Percentiles rank a stretch among this genome's conserved stretches.
Conservation (phyloP, 1,140 invertebrate species). For the Drosophila mayri region DNA sequence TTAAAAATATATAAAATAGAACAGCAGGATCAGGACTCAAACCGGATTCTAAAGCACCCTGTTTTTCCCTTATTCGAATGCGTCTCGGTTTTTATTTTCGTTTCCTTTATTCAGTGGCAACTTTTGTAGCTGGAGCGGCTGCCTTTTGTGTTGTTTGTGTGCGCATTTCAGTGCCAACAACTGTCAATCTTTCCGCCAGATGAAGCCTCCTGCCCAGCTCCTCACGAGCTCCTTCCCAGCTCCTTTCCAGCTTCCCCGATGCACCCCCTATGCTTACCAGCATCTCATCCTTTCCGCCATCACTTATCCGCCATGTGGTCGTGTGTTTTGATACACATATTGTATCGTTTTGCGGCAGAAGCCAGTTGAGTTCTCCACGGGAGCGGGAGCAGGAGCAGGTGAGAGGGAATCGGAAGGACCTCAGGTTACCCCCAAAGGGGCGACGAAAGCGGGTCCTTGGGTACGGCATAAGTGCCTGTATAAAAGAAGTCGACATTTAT, state of each 20-base stretch:
- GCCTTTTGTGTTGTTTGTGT: conserved; percentile 71
- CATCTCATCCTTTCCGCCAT: background rate
- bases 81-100: conserved; percentile 53
- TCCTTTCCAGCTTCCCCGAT: conserved; percentile 3
- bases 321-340: conserved; percentile 82
- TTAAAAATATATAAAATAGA: background rate
- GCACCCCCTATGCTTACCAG: background rate
- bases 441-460: conserved; percentile 14
- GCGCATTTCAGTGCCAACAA: conserved; percentile 80
- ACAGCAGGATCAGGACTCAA: background rate
- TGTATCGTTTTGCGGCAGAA: conserved; percentile 74
- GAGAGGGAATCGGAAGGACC: background rate
- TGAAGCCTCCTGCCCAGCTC: conserved; percentile 49
- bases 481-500: conserved; percentile 84
- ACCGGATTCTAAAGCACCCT: conserved; percentile 18
- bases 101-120: conserved; percentile 63
- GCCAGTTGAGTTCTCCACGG: conserved; percentile 33
- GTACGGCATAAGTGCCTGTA: conserved; percentile 74
- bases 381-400: conserved; percentile 22
- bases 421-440: background rate
- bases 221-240: background rate
- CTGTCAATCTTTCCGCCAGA: conserved; percentile 75
- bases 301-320: conserved; percentile 54
- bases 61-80: conserved; percentile 37
- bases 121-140: conserved; percentile 70